Base-by-base conservation (phyloP, 2,113 vertebrate genomes). In the Porphyrio hochstetteri region DNA sequence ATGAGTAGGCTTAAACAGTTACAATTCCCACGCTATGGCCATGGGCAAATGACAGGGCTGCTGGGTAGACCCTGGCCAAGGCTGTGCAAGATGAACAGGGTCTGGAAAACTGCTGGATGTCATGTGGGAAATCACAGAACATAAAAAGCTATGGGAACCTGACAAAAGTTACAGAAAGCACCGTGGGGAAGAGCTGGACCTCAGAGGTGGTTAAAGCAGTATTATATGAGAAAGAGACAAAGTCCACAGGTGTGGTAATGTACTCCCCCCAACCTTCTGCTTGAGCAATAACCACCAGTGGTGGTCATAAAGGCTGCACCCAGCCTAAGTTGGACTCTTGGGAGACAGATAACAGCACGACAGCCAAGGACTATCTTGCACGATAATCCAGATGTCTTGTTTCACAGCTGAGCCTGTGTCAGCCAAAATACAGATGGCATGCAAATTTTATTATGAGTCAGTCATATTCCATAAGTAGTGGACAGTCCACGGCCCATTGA, bases 91-190 rank as follows among this genome's bases (percentile, higher is more conserved):
- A 31, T 44, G 16, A 80, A 15, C 13, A 46, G 17, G 4, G 8
- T 53, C 27, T 71, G 48, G 13, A 94, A 86, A 63, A 76, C 20
- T 24, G 7, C 48, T 82, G 46, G n/a, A 25, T 5, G 2, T 24
- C 24, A 38, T 2, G 0, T 13, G 25, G 25, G 78, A 48, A 78
- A 19, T 10, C 0, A 0, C 11, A 55, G 53, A 83, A 40, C 0
- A 0, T 48, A 56, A 55, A 82, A 76, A 52, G 21, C 14, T 36
- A 0, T 75, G 24, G 68, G n/a, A 83, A 36, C 67, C 48, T 63
- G 38, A 33, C 36, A 38, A 7, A 82, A 90, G n/a, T 53, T 67
- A 16, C 6, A 61, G 36, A 42, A 23, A 67, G 15, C 42, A 17
- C 36, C 9, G 2, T 8, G 21, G 5, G n/a, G 13, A 79, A 13